Conservation (phyloP, 2,888 invertebrate genomes). For the Volucella bombylans region DNA sequence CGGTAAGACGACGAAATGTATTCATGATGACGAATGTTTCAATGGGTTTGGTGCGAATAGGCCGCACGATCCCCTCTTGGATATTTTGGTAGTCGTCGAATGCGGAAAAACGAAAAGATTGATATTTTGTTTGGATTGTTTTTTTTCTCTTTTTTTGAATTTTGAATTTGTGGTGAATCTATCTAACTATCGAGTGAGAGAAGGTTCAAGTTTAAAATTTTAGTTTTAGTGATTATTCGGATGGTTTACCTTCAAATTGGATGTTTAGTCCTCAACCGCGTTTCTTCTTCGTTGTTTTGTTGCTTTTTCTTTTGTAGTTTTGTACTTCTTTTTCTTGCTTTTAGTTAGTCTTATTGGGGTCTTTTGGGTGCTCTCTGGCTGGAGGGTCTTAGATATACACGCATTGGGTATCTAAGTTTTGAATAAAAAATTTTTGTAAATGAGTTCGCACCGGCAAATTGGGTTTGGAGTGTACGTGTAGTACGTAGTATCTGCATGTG, state of each 20-base stretch:
- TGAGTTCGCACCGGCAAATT: slow-evolving; percentile 47
- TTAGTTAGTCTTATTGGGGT: neutral
- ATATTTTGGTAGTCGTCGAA: slow-evolving; percentile 14
- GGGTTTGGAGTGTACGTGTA: slow-evolving; percentile 10
- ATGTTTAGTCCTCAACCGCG: slow-evolving; percentile 68
- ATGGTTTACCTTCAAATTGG: slow-evolving; percentile 70
- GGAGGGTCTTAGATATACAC: slow-evolving; percentile 18
- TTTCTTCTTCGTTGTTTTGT: slow-evolving; percentile 39
- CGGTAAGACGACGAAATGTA: slow-evolving; percentile 41
- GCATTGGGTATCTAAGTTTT: slow-evolving; percentile 21
- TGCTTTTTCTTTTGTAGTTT: slow-evolving; percentile 25
- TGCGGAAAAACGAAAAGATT: slow-evolving; percentile 66
- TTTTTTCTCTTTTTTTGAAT: slow-evolving; percentile 39
- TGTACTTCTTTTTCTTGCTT: no score
- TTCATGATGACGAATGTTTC: slow-evolving; percentile 51
- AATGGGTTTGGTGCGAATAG: slow-evolving; percentile 15
- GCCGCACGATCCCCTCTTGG: slow-evolving; percentile 10
- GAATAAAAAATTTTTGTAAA: slow-evolving; percentile 49
- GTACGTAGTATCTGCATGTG: slow-evolving; percentile 31
- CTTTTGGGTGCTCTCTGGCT: slow-evolving; percentile 19
- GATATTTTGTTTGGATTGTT: slow-evolving; percentile 26
- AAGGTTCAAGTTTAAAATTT: slow-evolving; percentile 66
- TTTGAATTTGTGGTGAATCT: slow-evolving; percentile 15
- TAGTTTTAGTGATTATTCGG: slow-evolving; percentile 43
- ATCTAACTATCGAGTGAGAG: slow-evolving; percentile 20